These are phyloP conservation scores for Perccottus glenii DNA, from an alignment of 2,113 vertebrate genomes.

Conservation along the genomic window DNA sequence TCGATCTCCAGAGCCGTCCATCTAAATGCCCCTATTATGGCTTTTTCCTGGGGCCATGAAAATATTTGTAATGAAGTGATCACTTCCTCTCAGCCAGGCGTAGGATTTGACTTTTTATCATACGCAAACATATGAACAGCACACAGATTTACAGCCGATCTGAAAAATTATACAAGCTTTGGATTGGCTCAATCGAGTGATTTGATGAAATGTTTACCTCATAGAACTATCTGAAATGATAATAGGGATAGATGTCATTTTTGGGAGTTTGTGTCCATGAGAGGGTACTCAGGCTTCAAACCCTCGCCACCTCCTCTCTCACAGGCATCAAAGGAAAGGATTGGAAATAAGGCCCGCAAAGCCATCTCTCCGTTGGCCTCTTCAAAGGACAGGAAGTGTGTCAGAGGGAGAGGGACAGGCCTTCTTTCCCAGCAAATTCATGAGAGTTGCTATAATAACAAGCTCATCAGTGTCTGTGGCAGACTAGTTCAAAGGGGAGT, in stretches of 20 bases:
- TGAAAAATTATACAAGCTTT: slow-evolving; percentile 43
- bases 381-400: slow-evolving; percentile 86
- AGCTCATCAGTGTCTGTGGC: slow-evolving; percentile 78
- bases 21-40: slow-evolving; percentile 83
- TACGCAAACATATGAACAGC: slow-evolving; percentile 6
- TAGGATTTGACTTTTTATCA: slow-evolving; percentile 33
- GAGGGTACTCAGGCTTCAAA: slow-evolving; percentile 58
- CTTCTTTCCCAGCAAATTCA: slow-evolving; percentile 75
- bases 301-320: slow-evolving; percentile 61
- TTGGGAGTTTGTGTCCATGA: slow-evolving; percentile 51
- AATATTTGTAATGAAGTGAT: slow-evolving; percentile 18
- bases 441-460: slow-evolving; percentile 77
- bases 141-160: background rate
- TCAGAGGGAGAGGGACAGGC: slow-evolving; percentile 78
- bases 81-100: slow-evolving; percentile 51
- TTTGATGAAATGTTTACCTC: slow-evolving; percentile 27
- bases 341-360: slow-evolving; percentile 73
- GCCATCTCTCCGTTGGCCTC: slow-evolving; percentile 79
- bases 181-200: slow-evolving; percentile 27
- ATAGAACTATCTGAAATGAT: slow-evolving; percentile 32
- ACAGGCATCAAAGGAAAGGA: slow-evolving; percentile 74
- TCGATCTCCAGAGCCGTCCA: slow-evolving; percentile 83
- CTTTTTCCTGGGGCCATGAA: slow-evolving; percentile 42
- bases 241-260: slow-evolving; percentile 51
- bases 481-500: slow-evolving; percentile 75